Evolutionary conservation across 2,113 vertebrate genomes (phyloP).

Genomic region (Hirundichthys speculiger): DNA sequence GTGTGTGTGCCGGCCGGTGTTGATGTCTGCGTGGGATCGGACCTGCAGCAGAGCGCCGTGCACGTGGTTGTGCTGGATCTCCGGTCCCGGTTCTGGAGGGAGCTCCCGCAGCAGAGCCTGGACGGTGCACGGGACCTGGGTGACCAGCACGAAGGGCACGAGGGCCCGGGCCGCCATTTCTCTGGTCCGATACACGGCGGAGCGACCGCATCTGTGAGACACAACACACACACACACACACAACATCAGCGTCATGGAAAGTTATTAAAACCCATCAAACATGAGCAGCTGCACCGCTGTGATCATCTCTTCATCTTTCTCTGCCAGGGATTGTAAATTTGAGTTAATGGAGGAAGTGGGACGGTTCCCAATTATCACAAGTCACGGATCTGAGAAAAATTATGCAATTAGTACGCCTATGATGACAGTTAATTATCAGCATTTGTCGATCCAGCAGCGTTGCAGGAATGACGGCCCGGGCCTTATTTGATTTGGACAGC

Average conservation of each 20-base stretch:
- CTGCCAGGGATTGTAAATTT: neutral
- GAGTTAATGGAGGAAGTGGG: too few relatives aligned
- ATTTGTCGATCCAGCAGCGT: neutral
- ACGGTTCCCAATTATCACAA: too few relatives aligned
- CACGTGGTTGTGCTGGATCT: conserved; percentile 86
- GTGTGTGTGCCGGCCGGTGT: conserved; percentile 3
- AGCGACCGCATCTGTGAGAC: conserved; percentile 84
- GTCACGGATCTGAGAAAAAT: conserved; percentile 7
- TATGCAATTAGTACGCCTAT: neutral
- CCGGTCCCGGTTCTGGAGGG: conserved; percentile 71
- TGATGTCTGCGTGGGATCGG: conserved; percentile 22
- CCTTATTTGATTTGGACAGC: conserved; percentile 28
- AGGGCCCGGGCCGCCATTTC: conserved; percentile 92
- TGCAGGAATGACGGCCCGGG: neutral
- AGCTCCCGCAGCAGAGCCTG: conserved; percentile 81
- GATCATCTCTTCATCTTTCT: neutral
- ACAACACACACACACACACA: conserved; percentile 13
- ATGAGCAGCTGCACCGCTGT: too few relatives aligned
- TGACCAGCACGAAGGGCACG: conserved; percentile 88
- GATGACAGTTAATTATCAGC: neutral
- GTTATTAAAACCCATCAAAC: too few relatives aligned
- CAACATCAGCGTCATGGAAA: neutral
- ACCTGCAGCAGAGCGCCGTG: conserved; percentile 94
- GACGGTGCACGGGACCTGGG: conserved; percentile 81
- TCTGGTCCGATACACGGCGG: conserved; percentile 88